These are phyloP conservation scores for Pogona vitticeps DNA, from an alignment of 2,113 vertebrate species.

Conservation along the genomic window DNA sequence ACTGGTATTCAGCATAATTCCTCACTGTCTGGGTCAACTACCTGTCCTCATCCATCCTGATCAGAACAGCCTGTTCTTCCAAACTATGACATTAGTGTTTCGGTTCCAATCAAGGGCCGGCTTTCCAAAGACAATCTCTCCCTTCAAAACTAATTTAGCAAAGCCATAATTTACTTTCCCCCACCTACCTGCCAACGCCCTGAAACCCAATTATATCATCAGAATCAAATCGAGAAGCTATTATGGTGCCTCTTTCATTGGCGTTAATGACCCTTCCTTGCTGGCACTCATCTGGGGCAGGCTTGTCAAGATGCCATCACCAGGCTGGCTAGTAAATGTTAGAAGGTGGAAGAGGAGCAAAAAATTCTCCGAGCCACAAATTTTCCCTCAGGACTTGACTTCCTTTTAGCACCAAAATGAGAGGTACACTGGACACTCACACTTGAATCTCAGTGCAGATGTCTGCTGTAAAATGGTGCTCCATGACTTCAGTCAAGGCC, in stretches of 20 bases:
- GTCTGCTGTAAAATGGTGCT: too few relatives aligned
- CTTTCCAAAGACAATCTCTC: background rate
- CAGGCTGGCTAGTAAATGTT: background rate
- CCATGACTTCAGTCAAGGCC: background rate
- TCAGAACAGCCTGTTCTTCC: background rate
- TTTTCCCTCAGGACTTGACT: background rate
- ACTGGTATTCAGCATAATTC: background rate
- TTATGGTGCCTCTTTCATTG: constrained; percentile 3
- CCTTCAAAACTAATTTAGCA: constrained; percentile 14
- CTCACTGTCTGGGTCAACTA: background rate
- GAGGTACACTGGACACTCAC: background rate
- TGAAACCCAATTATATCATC: constrained; percentile 33
- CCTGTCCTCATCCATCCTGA: background rate
- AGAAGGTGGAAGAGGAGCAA: background rate
- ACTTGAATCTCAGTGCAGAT: background rate
- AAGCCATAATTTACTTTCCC: constrained; percentile 24
- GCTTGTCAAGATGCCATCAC: constrained; percentile 7
- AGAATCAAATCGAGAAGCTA: constrained; percentile 25
- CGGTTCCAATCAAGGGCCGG: background rate
- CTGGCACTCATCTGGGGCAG: background rate
- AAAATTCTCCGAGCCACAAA: background rate
- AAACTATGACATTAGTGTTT: background rate
- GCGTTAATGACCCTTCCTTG: background rate
- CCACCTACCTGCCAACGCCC: background rate
- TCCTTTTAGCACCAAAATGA: background rate